Conservation (phyloP, 2,888 invertebrate genomes). For the Thumatha senex region DNA sequence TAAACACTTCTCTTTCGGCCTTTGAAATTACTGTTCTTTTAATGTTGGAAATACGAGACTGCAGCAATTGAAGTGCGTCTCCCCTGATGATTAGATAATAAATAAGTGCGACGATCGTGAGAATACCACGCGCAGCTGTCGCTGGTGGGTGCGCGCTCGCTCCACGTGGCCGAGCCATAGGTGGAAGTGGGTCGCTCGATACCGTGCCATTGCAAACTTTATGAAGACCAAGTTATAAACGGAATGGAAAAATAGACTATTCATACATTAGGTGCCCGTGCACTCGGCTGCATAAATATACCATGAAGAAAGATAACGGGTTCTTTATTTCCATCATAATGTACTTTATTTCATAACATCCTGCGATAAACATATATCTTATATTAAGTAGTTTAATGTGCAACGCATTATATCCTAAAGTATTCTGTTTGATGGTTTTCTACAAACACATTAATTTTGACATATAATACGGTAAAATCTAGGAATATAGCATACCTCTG, state of each 20-base stretch:
- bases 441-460: constrained; percentile 18
- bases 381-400: constrained; percentile 13
- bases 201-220: constrained; percentile 44
- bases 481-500: too few species aligned
- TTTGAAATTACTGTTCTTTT: constrained; percentile 55
- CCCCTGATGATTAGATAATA: constrained; percentile 33
- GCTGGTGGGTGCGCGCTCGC: background rate
- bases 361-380: constrained; percentile 12
- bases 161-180: constrained; percentile 20
- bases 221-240: constrained; percentile 42
- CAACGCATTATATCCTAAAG: constrained; percentile 17
- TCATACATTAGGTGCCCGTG: constrained; percentile 29
- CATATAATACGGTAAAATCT: too few species aligned
- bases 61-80: constrained; percentile 33
- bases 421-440: constrained; percentile 22
- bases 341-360: constrained; percentile 32
- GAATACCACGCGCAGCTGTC: constrained; percentile 1
- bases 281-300: constrained; percentile 33
- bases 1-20: constrained; percentile 49
- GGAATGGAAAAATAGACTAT: constrained; percentile 43
- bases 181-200: constrained; percentile 47
- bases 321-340: constrained; percentile 32
- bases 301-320: constrained; percentile 32
- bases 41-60: constrained; percentile 43
- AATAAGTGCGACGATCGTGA: constrained; percentile 25